Base-by-base conservation (phyloP, 2,888 invertebrate genomes). In the Epistrophe grossulariae region DNA sequence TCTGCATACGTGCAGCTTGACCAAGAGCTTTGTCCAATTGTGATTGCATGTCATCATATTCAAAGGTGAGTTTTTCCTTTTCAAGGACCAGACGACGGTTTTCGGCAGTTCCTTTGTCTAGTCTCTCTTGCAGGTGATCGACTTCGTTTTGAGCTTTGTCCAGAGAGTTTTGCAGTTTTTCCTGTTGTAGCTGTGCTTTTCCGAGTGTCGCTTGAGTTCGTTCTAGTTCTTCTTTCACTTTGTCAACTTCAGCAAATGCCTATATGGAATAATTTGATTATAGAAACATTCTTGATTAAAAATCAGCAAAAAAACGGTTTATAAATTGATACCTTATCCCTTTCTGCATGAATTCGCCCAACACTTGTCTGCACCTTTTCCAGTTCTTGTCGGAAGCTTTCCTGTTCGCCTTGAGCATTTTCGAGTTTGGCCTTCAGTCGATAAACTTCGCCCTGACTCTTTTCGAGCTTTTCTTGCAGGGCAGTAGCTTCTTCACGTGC, bases 401-500 rank as follows among this genome's bases (percentile, higher is more conserved):
- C 98, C 91, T 98, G 97, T 93, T 98, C 98, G 83, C 97, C 97
- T 94, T 98, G 98, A 92, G 98, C 98, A 94, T 98, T 98, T 94
- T 98, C 98, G 91, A 98, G 94, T 91, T 98, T 96, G 52, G 98
- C 98, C 93, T 98, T 98, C 90, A 98, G 94, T 92, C 98, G 96
- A 91, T 98, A 98, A 48, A 98, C 98, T 93, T 98, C 98, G 85
- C 98, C 98, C 93, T 98, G 98, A 77, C 97, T 97, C 93, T 98
- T 98, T 92, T 98, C 98, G 88, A 98, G 93, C 94, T 98, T 98
- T 91, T 98, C 98, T 92, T 98, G 98, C 80, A 98, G 94, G 17
- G 96, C 96, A 64, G 97, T 95, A 0, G 97, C 96, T 92, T 98
- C 98, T 43, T 96, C 94, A 83, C 97, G 95, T 60, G 97, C 96